These are phyloP conservation scores for Brachynemurus nebulosus DNA, from an alignment of 2,888 invertebrate species.

Conservation along the genomic window DNA sequence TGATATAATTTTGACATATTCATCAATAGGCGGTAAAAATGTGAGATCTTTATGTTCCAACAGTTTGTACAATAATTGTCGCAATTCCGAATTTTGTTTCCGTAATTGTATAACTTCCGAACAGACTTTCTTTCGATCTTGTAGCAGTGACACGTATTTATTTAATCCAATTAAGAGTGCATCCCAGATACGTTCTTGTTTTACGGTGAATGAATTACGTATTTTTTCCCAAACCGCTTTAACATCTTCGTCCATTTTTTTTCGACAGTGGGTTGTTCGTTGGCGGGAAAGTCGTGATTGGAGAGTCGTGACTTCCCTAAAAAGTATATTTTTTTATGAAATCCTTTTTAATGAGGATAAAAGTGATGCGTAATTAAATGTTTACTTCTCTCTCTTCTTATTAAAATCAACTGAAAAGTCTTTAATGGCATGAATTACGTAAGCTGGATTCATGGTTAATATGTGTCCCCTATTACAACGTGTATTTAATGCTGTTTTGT, in stretches of 20 bases:
- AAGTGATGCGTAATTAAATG: no score
- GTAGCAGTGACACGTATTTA: constrained; percentile 44
- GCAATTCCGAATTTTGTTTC: constrained; percentile 53
- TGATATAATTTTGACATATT: no score
- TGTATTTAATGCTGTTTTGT: no score
- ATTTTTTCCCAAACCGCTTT: constrained; percentile 53
- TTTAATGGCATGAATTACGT: constrained; percentile 48
- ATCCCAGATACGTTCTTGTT: constrained; percentile 58
- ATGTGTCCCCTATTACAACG: constrained; percentile 37
- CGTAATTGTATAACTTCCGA: constrained; percentile 48
- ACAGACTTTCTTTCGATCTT: constrained; percentile 52
- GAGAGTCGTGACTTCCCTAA: constrained; percentile 21
- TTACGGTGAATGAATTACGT: constrained; percentile 40
- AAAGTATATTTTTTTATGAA: constrained; percentile 9
- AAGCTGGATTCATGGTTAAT: constrained; percentile 50
- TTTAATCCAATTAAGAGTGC: constrained; percentile 46
- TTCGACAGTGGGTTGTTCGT: constrained; percentile 38
- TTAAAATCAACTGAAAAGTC: constrained; percentile 40
- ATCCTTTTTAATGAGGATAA: not conserved
- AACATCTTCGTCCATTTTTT: constrained; percentile 40
- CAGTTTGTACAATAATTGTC: constrained; percentile 37
- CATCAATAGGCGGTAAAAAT: not conserved
- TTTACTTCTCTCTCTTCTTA: constrained; percentile 24
- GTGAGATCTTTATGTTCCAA: not conserved
- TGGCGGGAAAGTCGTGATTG: constrained; percentile 27